A percentile compares a stretch with the other conserved stretches of the same genome.
These are phyloP conservation scores for Typhlichthys subterraneus DNA, from an alignment of 2,797 vertebrate species.

Conservation along the genomic window DNA sequence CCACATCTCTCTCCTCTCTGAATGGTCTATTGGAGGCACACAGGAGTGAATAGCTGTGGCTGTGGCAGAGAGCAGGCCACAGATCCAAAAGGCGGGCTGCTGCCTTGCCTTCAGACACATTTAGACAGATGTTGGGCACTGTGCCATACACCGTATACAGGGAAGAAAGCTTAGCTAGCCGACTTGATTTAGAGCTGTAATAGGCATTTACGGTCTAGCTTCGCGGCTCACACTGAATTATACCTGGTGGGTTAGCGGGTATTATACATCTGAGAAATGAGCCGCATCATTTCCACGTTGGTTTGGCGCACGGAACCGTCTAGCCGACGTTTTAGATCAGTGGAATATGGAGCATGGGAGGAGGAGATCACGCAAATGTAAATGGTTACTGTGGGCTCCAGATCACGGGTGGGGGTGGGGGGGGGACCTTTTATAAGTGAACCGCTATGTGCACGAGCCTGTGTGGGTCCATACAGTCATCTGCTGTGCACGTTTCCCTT, in stretches of 20 bases:
- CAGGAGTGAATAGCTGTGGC: constrained; percentile 57
- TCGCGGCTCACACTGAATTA: constrained; percentile 49
- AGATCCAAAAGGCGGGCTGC: constrained; percentile 50
- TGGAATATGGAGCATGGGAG: constrained; percentile 18
- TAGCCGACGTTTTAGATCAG: constrained; percentile 53
- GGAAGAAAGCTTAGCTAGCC: constrained; percentile 46
- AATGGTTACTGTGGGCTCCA: constrained; percentile 68
- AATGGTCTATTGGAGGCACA: constrained; percentile 61
- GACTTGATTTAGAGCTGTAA: constrained; percentile 53
- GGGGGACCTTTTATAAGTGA: constrained; percentile 37
- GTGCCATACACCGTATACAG: constrained; percentile 55
- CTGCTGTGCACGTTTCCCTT: constrained; percentile 53
- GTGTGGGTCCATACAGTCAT: constrained; percentile 60
- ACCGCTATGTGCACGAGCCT: constrained; percentile 53
- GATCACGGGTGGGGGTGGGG: constrained; percentile 43
- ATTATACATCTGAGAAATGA: constrained; percentile 58
- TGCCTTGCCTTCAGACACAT: constrained; percentile 55
- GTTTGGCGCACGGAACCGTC: constrained; percentile 55
- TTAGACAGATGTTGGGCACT: constrained; percentile 71
- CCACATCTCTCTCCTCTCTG: constrained; percentile 61
- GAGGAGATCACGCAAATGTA: constrained; percentile 40
- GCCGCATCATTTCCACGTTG: constrained; percentile 64
- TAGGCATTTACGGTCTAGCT: constrained; percentile 56
- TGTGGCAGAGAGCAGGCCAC: constrained; percentile 47
- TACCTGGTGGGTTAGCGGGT: constrained; percentile 64